Evolutionary conservation across 2,113 vertebrate genomes (phyloP).

Genomic region (Genyomyrus donnyi): DNA sequence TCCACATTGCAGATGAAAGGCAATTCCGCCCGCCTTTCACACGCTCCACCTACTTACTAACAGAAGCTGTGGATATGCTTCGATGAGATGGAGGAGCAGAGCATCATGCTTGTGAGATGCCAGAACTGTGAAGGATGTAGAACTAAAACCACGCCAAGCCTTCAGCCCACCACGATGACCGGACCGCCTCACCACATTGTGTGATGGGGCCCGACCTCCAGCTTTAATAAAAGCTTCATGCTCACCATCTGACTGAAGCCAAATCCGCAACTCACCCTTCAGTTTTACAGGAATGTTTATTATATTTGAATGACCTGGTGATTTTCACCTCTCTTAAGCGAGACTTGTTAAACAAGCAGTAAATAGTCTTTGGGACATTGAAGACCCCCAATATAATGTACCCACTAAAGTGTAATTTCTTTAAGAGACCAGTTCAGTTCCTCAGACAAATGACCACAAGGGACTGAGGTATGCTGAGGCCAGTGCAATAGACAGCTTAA

Average conservation of each 20-base stretch:
- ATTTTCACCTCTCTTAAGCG: neutral
- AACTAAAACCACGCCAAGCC: neutral
- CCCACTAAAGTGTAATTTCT: neutral
- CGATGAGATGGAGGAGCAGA: neutral
- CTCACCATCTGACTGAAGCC: neutral
- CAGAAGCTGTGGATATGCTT: constrained; percentile 5
- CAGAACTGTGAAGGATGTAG: neutral
- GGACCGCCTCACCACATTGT: neutral
- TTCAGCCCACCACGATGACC: neutral
- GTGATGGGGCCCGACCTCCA: neutral
- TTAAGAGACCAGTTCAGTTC: neutral
- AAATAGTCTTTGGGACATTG: neutral
- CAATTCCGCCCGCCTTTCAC: neutral
- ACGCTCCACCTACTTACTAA: neutral
- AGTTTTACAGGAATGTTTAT: neutral
- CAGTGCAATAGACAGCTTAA: neutral
- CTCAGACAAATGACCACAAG: neutral
- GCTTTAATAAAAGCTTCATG: neutral
- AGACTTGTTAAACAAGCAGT: neutral
- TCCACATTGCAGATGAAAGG: neutral
- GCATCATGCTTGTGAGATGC: neutral
- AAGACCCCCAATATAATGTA: neutral
- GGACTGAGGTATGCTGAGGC: neutral
- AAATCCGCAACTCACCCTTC: neutral
- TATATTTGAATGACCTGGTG: neutral